phyloP scores from a whole-genome alignment of 1,140 invertebrate genomes.

The Drosophila pachea region DNA sequence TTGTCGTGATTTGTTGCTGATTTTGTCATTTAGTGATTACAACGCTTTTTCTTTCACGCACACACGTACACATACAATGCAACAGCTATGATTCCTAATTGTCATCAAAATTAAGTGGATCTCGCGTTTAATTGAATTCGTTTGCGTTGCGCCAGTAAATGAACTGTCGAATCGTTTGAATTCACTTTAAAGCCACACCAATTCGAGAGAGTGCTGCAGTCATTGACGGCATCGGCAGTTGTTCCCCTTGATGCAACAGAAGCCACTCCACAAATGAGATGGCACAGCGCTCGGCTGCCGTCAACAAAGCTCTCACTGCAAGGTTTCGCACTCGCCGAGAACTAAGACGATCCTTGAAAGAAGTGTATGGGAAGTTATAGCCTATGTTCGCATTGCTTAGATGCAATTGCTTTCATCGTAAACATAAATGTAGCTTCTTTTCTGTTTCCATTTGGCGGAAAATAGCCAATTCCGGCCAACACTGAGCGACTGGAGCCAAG shows the following conservation, averaged over 20 bases:
- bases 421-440: not conserved
- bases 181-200: constrained; percentile 57
- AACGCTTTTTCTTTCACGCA: constrained; percentile 34
- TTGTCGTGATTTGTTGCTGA: constrained; percentile 76
- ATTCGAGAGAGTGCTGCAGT: constrained; percentile 28
- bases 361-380: too few species aligned
- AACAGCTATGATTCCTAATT: constrained; percentile 63
- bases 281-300: too few species aligned
- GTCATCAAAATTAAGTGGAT: constrained; percentile 76
- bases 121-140: constrained; percentile 72
- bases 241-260: constrained; percentile 7
- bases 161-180: constrained; percentile 9
- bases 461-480: not conserved
- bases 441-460: not conserved
- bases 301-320: not conserved
- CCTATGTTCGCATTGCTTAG: too few species aligned
- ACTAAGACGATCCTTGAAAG: too few species aligned
- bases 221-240: constrained; percentile 4
- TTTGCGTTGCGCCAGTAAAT: constrained; percentile 9
- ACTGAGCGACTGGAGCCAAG: not conserved
- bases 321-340: not conserved
- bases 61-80: constrained; percentile 16
- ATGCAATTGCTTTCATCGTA: not conserved
- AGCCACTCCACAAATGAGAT: constrained; percentile 22
- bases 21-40: constrained; percentile 77